Percentiles rank a stretch among this genome's conserved stretches.
These are phyloP conservation scores for Lasioglossum pauxillum DNA, from an alignment of 2,888 invertebrate genomes.

Conservation along the genomic window DNA sequence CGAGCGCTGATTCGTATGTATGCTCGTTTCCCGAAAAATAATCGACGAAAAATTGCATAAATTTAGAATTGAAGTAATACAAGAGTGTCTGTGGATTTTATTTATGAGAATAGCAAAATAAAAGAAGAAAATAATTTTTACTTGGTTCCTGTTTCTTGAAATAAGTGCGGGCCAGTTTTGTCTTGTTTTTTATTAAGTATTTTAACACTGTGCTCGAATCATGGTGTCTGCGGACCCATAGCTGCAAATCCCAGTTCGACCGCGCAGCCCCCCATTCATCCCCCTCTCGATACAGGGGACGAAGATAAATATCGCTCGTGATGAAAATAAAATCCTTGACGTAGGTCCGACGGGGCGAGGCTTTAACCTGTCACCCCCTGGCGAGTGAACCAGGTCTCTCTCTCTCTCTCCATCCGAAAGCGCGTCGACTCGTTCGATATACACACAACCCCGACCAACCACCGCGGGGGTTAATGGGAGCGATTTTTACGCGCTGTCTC, in stretches of 20 bases:
- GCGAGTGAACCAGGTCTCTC: constrained; percentile 4
- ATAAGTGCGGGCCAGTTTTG: neutral
- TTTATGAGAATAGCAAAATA: too few species aligned
- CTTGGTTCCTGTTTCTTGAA: neutral
- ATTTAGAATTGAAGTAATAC: neutral
- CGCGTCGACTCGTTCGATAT: constrained; percentile 22
- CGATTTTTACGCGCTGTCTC: constrained; percentile 44
- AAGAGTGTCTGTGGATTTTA: neutral
- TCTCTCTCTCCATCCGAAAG: constrained; percentile 24
- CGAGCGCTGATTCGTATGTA: neutral
- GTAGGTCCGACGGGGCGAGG: constrained; percentile 64
- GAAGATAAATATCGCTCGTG: constrained; percentile 76
- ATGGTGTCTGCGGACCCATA: neutral
- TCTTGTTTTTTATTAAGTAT: neutral
- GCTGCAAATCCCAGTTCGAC: constrained; percentile 14
- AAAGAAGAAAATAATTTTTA: too few species aligned
- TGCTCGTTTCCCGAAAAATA: neutral
- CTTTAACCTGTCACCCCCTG: constrained; percentile 56
- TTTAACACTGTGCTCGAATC: neutral
- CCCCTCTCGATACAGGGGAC: constrained; percentile 55
- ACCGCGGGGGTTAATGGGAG: constrained; percentile 37
- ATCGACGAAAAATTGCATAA: neutral
- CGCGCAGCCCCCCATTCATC: constrained; percentile 54
- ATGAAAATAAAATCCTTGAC: constrained; percentile 76
- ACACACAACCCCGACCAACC: constrained; percentile 16